Percentiles rank a stretch among this genome's conserved stretches.
Conservation (phyloP, 2,113 vertebrate genomes). For the Oreochromis niloticus region DNA sequence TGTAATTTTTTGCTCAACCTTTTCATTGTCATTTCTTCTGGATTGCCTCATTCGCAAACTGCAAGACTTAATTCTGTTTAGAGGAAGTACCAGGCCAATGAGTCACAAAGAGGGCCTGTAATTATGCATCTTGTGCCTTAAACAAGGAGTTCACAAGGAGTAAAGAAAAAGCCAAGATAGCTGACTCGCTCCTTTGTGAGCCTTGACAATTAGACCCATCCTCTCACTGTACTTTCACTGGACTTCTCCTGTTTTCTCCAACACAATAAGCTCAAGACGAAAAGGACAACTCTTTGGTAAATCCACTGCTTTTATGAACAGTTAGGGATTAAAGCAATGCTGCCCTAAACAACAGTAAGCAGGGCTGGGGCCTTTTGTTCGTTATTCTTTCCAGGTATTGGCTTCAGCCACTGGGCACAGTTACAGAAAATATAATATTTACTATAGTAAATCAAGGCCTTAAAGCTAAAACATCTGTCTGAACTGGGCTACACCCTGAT, state of each 20-base stretch:
- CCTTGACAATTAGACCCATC: constrained; percentile 7
- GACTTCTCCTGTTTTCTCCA: constrained; percentile 7
- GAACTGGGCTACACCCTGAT: neutral
- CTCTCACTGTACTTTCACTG: constrained; percentile 32
- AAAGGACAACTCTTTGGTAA: neutral
- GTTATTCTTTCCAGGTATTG: neutral
- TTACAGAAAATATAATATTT: neutral
- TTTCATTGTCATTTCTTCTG: constrained; percentile 20
- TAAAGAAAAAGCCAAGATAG: neutral
- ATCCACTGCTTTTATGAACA: neutral
- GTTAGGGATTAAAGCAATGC: neutral
- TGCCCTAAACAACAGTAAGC: neutral
- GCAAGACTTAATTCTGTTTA: neutral
- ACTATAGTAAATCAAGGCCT: neutral
- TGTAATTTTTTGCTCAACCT: constrained; percentile 19
- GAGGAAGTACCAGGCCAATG: neutral
- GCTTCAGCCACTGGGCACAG: neutral
- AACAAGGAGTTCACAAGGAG: neutral
- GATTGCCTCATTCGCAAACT: neutral
- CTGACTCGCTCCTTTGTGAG: constrained; percentile 4
- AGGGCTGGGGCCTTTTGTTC: neutral
- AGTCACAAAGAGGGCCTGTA: constrained; percentile 16
- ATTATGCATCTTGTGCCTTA: constrained; percentile 7
- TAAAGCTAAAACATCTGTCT: neutral
- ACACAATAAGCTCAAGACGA: neutral